Conservation (phyloP, 2,797 vertebrate genomes). For the Sebastes steindachneri region DNA sequence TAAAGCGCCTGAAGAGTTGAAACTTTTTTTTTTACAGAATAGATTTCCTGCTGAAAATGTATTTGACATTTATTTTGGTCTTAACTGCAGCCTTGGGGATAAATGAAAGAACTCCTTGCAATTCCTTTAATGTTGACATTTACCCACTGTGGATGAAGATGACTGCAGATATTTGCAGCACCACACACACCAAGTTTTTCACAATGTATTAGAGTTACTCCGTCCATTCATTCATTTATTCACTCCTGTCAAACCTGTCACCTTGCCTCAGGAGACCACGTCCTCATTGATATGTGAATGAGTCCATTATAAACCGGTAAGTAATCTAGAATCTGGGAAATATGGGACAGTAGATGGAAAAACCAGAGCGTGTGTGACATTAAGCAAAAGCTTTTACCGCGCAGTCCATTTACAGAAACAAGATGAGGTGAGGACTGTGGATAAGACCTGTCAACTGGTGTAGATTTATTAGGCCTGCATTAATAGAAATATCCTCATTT, state of each 20-base stretch:
- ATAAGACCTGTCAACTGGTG: not conserved
- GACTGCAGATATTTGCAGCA: not conserved
- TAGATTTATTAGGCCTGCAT: slow-evolving; percentile 1
- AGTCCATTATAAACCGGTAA: not conserved
- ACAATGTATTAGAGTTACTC: not conserved
- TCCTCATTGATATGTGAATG: not conserved
- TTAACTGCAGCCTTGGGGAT: slow-evolving; percentile 4
- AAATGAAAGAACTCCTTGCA: not conserved
- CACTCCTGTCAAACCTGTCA: slow-evolving; percentile 14
- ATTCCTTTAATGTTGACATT: slow-evolving; percentile 17
- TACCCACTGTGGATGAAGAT: not conserved
- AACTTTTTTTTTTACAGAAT: not conserved
- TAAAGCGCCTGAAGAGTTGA: not conserved
- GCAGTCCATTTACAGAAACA: not conserved
- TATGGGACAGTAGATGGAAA: not conserved
- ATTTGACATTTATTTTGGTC: slow-evolving; percentile 16
- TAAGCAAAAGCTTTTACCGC: slow-evolving; percentile 9
- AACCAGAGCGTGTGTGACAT: not conserved
- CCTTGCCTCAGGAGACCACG: not conserved
- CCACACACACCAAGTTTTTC: not conserved
- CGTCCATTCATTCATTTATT: not conserved
- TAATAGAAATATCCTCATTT: slow-evolving; percentile 14
- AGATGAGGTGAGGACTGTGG: not conserved
- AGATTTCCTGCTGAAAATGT: not conserved
- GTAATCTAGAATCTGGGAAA: slow-evolving; percentile 2